These are phyloP conservation scores for Patella vulgata DNA, from an alignment of 1,140 invertebrate species.

Conservation along the genomic window DNA sequence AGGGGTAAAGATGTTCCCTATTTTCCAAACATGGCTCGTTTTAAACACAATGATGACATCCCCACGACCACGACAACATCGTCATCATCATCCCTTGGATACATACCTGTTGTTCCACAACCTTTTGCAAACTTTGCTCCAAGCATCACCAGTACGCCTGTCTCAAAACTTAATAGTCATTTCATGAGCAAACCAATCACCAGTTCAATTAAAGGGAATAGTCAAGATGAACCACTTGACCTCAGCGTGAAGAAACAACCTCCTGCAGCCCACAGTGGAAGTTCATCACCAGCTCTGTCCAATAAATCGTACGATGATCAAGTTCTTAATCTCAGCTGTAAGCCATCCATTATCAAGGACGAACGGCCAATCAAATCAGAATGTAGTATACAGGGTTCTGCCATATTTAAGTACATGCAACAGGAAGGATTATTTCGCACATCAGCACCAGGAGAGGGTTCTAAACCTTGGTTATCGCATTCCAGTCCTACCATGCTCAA, in stretches of 20 bases:
- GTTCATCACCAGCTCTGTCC: constrained; percentile 30
- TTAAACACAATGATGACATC: constrained; percentile 29
- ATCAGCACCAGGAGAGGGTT: constrained; percentile 5
- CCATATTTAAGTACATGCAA: constrained; percentile 61
- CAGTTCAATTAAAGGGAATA: constrained; percentile 62
- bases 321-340: constrained; percentile 56
- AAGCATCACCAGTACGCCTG: background rate
- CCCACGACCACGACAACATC: constrained; percentile 25
- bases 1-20: constrained; percentile 52
- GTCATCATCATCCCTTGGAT: constrained; percentile 36
- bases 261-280: constrained; percentile 45
- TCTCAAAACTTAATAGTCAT: background rate
- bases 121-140: constrained; percentile 17
- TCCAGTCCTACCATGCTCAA: constrained; percentile 10
- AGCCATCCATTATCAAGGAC: constrained; percentile 30
- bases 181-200: constrained; percentile 2
- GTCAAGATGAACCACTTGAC: constrained; percentile 79
- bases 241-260: constrained; percentile 79
- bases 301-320: constrained; percentile 37
- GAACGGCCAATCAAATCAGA: constrained; percentile 14
- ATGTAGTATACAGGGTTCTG: constrained; percentile 49
- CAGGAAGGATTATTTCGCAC: constrained; percentile 47
- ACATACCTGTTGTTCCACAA: constrained; percentile 59
- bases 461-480: constrained; percentile 10
- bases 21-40: constrained; percentile 52